Evolutionary conservation across 1,140 invertebrate genomes (phyloP).

Genomic region (Penaeus japonicus): DNA sequence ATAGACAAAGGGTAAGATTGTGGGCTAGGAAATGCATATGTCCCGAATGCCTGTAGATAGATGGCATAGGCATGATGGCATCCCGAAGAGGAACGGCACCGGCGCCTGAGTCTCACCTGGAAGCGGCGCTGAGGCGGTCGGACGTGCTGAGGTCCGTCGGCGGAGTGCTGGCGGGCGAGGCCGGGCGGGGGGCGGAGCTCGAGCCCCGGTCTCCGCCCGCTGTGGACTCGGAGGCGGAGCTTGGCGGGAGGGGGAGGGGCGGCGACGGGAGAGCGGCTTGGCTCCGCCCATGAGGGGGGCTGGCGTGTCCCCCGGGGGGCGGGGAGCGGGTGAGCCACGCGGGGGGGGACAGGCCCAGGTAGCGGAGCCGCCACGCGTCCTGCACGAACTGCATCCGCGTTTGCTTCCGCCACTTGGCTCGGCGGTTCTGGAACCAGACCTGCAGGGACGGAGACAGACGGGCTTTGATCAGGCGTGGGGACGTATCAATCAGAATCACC

Average conservation of each 20-base stretch:
- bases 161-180: constrained; percentile 24
- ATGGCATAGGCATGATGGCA: too few relatives aligned
- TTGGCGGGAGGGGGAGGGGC: constrained; percentile 24
- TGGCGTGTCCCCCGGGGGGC: background rate
- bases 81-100: too few relatives aligned
- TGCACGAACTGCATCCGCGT: constrained; percentile 59
- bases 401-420: constrained; percentile 97
- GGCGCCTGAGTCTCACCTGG: background rate
- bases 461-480: background rate
- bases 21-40: too few relatives aligned
- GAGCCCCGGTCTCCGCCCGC: constrained; percentile 21
- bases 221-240: constrained; percentile 37
- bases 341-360: constrained; percentile 56
- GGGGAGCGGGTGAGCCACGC: constrained; percentile 56
- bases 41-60: too few relatives aligned
- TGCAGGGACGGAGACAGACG: constrained; percentile 69
- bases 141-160: constrained; percentile 20
- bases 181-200: constrained; percentile 34
- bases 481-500: background rate
- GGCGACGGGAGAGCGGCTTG: constrained; percentile 35
- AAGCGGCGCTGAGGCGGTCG: constrained; percentile 33
- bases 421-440: constrained; percentile 74
- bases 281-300: constrained; percentile 26
- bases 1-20: too few relatives aligned
- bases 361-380: constrained; percentile 58